phyloP scores from a whole-genome alignment of 2,797 vertebrate genomes.

The Argya squamiceps region DNA sequence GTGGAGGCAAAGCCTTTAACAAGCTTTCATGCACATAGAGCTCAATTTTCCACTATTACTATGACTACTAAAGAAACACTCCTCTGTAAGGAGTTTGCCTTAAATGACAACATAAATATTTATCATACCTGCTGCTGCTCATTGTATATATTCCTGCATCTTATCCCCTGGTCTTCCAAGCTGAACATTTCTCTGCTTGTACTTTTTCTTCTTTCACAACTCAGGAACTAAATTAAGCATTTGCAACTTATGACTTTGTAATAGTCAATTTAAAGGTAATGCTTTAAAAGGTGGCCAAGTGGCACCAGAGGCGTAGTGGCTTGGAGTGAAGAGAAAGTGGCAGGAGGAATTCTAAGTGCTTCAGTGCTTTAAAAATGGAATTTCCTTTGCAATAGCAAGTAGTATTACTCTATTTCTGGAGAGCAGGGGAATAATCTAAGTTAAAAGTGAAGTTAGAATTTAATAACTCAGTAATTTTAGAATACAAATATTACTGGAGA shows the following conservation, averaged over 20 bases:
- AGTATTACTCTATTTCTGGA: neutral
- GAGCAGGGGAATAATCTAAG: neutral
- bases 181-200: neutral
- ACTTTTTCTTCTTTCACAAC: neutral
- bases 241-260: neutral
- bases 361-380: neutral
- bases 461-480: neutral
- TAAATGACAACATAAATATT: neutral
- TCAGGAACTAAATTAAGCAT: neutral
- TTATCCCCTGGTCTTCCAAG: neutral
- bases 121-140: neutral
- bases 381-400: neutral
- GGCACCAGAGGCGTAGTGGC: neutral
- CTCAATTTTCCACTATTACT: constrained; percentile 5
- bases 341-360: neutral
- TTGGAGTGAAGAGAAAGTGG: neutral
- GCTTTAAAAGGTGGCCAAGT: neutral
- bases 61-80: neutral
- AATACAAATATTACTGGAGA: neutral
- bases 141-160: neutral
- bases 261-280: neutral
- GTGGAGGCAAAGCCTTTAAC: neutral
- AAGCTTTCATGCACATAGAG: neutral
- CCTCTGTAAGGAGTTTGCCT: neutral
- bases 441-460: neutral